Evolutionary conservation across 1,140 invertebrate genomes (phyloP), one percentile per base, ranked within the genome.

Genomic region (Drosophila nigromelanica): DNA sequence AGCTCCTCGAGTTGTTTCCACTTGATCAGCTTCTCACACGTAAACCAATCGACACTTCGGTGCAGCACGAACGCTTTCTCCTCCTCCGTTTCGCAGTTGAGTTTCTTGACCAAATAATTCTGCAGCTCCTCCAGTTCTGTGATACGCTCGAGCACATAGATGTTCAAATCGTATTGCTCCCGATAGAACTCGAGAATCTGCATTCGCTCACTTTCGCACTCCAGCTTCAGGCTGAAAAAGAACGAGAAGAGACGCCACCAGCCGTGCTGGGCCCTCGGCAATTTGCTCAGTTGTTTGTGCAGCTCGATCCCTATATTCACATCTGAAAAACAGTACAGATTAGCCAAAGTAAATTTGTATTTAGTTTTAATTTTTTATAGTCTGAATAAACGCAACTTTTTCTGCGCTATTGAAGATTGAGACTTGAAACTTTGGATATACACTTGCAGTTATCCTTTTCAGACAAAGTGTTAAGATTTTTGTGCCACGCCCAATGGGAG

Each of bases 201-300:
- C 33, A 27, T 42, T 37, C 59, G 27, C 30, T 54, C 67, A 18
- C 11, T 39, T 12, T 27, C 6, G 5, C 56, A 45, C 30, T 69
- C 58, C 1, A 69, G 59, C 14, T 70, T 62, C 11, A 70, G 4
- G 6, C 48, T 40, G 33, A 62, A 70, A n/a, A 70, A 70, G 27
- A 70, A 70, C 1, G 40, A 62, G 59, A 54, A 70, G 0, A 68
- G 62, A 40, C 71, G 71, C 63, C 63, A 73, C 64, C 71, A 73
- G 12, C 71, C 71, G n/a, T 73, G 71, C 11, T 68, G 71, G 4
- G 10, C 30, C 33, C 15, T 61, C 0, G 71, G 64, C 40, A 70
- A 48, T 15, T 48, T 33, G 15, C 67, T 63, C 14, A 70, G 12
- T 15, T 70, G 60, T 10, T 63, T 70, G 10, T 70, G 42, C 24